These are phyloP conservation scores for Sinotaia quadrata DNA, from an alignment of 2,888 invertebrate species.

Conservation along the genomic window DNA sequence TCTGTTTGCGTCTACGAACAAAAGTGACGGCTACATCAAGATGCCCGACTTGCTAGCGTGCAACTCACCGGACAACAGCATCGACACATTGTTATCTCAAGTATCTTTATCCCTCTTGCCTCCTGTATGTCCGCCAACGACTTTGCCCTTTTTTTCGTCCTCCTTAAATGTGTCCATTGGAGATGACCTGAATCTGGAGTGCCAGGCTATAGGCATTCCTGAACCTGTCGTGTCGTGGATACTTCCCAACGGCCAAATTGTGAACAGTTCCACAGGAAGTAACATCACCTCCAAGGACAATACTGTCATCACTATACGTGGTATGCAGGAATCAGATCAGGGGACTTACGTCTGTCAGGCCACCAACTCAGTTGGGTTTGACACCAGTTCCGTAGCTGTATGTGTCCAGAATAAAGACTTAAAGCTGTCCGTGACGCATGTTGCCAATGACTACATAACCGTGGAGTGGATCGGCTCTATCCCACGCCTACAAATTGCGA, in stretches of 20 bases:
- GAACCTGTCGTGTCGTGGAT: slow-evolving; percentile 71
- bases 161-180: slow-evolving; percentile 65
- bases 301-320: slow-evolving; percentile 37
- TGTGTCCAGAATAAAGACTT: slow-evolving; percentile 70
- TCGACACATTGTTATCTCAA: slow-evolving; percentile 48
- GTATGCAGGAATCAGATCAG: slow-evolving; percentile 58
- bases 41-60: slow-evolving; percentile 67
- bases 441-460: slow-evolving; percentile 70
- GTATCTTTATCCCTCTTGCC: slow-evolving; percentile 46
- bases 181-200: slow-evolving; percentile 68
- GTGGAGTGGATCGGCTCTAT: slow-evolving; percentile 71
- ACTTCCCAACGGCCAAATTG: slow-evolving; percentile 67
- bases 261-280: slow-evolving; percentile 60
- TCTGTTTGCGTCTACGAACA: not conserved
- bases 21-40: slow-evolving; percentile 36
- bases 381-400: slow-evolving; percentile 61
- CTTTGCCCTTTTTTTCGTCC: slow-evolving; percentile 59
- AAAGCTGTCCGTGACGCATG: slow-evolving; percentile 64
- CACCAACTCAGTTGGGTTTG: slow-evolving; percentile 65
- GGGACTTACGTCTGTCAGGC: slow-evolving; percentile 73
- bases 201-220: slow-evolving; percentile 73
- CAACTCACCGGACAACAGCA: slow-evolving; percentile 61
- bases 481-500: slow-evolving; percentile 50
- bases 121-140: slow-evolving; percentile 64
- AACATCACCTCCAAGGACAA: slow-evolving; percentile 37